Percentiles rank a stretch among this genome's conserved stretches.
Conservation (phyloP, 2,113 vertebrate species). For the Melanerpes formicivorus region DNA sequence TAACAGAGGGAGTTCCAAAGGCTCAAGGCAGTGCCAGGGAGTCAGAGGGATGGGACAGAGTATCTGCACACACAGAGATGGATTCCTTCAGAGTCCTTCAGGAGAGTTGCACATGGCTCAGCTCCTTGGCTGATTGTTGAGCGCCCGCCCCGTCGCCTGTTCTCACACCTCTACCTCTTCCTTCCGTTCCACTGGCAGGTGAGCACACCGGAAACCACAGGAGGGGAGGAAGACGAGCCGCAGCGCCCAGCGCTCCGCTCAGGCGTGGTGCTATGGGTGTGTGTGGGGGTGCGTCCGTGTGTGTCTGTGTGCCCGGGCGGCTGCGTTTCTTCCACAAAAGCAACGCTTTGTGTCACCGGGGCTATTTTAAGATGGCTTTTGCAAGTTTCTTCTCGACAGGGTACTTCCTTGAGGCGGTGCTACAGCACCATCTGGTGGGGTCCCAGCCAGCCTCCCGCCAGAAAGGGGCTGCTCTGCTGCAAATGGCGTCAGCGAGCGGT, state of each 20-base stretch:
- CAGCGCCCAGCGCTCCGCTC: not conserved
- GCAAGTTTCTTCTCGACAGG: not conserved
- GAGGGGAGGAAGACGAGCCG: not conserved
- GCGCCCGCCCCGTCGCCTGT: not conserved
- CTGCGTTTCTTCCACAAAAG: too few relatives aligned
- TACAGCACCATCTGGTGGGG: constrained; percentile 51
- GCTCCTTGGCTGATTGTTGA: not conserved
- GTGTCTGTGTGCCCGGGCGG: too few relatives aligned
- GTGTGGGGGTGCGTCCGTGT: too few relatives aligned
- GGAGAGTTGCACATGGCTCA: not conserved
- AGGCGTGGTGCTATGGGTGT: not conserved
- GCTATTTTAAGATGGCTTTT: not conserved
- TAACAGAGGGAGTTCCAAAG: not conserved
- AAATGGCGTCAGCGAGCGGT: accelerated
- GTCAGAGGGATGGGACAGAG: too few relatives aligned
- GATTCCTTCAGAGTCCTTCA: not conserved
- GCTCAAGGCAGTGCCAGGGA: not conserved
- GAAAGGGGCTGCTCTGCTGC: not conserved
- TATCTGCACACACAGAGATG: not conserved
- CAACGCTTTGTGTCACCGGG: not conserved
- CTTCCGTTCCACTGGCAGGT: not conserved
- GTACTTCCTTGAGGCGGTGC: not conserved
- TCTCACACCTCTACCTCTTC: not conserved
- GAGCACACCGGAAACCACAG: not conserved
- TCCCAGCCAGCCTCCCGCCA: not conserved